phyloP scores from a whole-genome alignment of 1,140 invertebrate genomes.

The Coenobita brevimanus region DNA sequence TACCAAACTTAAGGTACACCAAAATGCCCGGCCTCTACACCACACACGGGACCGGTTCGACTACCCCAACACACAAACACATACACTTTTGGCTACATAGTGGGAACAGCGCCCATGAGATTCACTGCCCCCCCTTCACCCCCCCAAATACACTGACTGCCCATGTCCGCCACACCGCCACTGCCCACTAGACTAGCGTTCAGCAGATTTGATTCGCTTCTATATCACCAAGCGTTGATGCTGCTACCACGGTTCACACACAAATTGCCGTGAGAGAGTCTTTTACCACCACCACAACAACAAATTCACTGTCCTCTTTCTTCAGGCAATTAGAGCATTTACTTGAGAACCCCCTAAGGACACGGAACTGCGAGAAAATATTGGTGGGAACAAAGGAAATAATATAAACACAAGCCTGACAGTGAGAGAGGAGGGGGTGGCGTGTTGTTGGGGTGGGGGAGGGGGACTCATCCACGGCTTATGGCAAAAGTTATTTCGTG shows the following conservation, averaged over 20 bases:
- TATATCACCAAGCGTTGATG: slow-evolving; percentile 40
- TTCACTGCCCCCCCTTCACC: neutral
- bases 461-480: slow-evolving; percentile 6
- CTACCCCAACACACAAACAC: too few relatives aligned
- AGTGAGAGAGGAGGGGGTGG: too few relatives aligned
- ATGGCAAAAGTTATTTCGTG: slow-evolving; percentile 6
- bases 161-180: neutral
- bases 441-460: too few relatives aligned
- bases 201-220: slow-evolving; percentile 36
- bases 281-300: too few relatives aligned
- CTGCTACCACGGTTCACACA: neutral
- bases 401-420: too few relatives aligned
- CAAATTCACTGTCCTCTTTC: too few relatives aligned
- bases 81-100: too few relatives aligned
- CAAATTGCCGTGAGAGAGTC: too few relatives aligned
- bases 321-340: neutral
- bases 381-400: too few relatives aligned
- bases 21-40: too few relatives aligned
- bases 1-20: too few relatives aligned
- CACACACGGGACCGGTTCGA: too few relatives aligned
- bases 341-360: neutral
- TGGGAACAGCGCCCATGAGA: neutral
- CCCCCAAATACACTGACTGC: neutral
- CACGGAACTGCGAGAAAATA: neutral
- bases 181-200: slow-evolving; percentile 27